These are phyloP conservation scores for Acanthococcus lagerstroemiae DNA, from an alignment of 2,888 invertebrate species.

Conservation along the genomic window DNA sequence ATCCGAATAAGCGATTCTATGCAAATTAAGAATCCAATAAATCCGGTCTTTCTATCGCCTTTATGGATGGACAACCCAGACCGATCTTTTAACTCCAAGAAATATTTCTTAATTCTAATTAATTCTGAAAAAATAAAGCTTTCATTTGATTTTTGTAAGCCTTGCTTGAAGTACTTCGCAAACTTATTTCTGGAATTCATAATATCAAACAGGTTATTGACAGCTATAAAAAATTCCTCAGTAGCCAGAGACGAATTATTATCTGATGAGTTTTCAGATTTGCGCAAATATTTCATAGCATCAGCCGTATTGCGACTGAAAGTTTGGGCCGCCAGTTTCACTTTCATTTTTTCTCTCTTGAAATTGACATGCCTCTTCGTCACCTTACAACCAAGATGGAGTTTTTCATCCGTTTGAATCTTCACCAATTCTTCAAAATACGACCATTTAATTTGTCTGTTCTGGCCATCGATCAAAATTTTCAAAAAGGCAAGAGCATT, in stretches of 20 bases:
- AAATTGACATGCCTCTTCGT: not conserved
- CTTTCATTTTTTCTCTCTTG: too few species aligned
- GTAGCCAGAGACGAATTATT: not conserved
- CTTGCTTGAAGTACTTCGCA: not conserved
- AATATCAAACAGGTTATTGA: conserved; percentile 9
- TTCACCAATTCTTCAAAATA: not conserved
- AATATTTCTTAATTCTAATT: not conserved
- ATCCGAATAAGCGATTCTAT: too few species aligned
- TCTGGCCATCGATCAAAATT: not conserved
- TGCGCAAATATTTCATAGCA: not conserved
- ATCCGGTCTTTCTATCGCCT: conserved; percentile 21
- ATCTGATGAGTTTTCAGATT: not conserved
- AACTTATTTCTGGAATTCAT: not conserved
- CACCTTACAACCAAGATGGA: not conserved
- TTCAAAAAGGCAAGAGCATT: not conserved
- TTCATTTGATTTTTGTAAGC: not conserved
- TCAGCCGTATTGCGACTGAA: not conserved
- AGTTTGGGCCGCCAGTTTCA: not conserved
- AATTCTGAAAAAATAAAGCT: not conserved
- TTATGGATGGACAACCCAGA: not conserved
- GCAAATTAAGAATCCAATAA: conserved; percentile 21
- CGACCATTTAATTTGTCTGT: not conserved
- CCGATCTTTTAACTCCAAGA: conserved; percentile 4
- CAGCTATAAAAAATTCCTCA: conserved; percentile 1
- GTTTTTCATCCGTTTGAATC: not conserved